Percentiles rank a stretch among this genome's conserved stretches.
Conservation (phyloP, 2,113 vertebrate genomes). For the Cyprinodon tularosa region DNA sequence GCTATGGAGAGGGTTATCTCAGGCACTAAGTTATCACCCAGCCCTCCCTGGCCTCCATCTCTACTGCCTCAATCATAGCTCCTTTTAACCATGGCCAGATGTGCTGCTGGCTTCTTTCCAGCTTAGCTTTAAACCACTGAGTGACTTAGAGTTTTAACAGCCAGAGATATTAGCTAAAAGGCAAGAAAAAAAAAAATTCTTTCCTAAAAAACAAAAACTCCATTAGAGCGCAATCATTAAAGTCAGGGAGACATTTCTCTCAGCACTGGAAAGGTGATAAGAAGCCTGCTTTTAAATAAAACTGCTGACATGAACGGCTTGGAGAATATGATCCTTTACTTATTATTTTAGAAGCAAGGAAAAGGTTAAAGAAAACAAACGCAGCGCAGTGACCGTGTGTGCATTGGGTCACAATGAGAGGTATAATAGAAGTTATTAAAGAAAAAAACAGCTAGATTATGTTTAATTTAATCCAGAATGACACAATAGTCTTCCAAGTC, state of each 20-base stretch:
- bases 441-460: neutral
- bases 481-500: neutral
- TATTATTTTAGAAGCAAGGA: constrained; percentile 11
- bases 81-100: constrained; percentile 71
- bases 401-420: neutral
- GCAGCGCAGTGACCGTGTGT: neutral
- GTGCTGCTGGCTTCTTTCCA: constrained; percentile 66
- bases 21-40: constrained; percentile 59
- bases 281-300: constrained; percentile 25
- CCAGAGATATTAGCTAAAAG: constrained; percentile 37
- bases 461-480: constrained; percentile 7
- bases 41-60: constrained; percentile 55
- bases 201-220: constrained; percentile 37
- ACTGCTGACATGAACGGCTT: constrained; percentile 12
- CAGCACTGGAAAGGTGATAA: neutral
- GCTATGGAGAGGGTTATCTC: constrained; percentile 63
- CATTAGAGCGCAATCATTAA: constrained; percentile 18
- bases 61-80: constrained; percentile 50
- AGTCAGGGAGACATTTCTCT: constrained; percentile 18
- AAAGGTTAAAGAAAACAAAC: constrained; percentile 11
- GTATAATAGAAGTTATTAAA: neutral
- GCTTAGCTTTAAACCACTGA: constrained; percentile 52
- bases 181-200: constrained; percentile 16
- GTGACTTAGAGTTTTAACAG: constrained; percentile 47
- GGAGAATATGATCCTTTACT: neutral